These are phyloP conservation scores for Flexamia atlantica DNA, from an alignment of 2,888 invertebrate species.

Conservation along the genomic window DNA sequence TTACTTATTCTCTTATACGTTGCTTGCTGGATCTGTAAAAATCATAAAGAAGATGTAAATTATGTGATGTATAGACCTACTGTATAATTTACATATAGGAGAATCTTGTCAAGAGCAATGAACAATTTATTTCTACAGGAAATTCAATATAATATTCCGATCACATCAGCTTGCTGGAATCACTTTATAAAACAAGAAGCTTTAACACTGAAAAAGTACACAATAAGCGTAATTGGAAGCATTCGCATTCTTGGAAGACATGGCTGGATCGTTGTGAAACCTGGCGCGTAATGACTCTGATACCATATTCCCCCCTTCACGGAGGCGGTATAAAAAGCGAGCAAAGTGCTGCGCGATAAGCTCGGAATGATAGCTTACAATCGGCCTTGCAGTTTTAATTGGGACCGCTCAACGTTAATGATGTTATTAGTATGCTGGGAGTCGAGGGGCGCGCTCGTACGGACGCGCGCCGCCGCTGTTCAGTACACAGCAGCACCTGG, in stretches of 20 bases:
- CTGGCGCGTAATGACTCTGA: constrained; percentile 9
- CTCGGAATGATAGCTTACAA: constrained; percentile 12
- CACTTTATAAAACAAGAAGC: too few relatives aligned
- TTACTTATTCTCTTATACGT: too few relatives aligned
- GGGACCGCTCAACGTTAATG: constrained; percentile 33
- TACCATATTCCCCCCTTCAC: neutral
- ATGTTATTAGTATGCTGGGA: constrained; percentile 53
- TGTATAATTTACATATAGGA: too few relatives aligned
- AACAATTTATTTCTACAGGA: too few relatives aligned
- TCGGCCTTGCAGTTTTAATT: constrained; percentile 51
- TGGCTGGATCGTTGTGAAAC: constrained; percentile 20
- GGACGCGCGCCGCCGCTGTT: neutral
- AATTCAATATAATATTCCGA: too few relatives aligned
- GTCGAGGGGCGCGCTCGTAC: constrained; percentile 8
- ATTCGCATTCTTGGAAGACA: neutral
- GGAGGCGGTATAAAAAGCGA: constrained; percentile 22
- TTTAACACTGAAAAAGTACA: too few relatives aligned
- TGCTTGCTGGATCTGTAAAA: too few relatives aligned
- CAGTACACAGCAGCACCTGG: neutral
- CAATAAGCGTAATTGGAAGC: neutral
- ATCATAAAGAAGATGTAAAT: too few relatives aligned
- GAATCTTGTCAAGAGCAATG: too few relatives aligned
- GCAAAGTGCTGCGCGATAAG: constrained; percentile 28
- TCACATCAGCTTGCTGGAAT: too few relatives aligned
- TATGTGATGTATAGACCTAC: too few relatives aligned